Base-by-base conservation (phyloP, 2,797 vertebrate species). In the Merluccius polli region DNA sequence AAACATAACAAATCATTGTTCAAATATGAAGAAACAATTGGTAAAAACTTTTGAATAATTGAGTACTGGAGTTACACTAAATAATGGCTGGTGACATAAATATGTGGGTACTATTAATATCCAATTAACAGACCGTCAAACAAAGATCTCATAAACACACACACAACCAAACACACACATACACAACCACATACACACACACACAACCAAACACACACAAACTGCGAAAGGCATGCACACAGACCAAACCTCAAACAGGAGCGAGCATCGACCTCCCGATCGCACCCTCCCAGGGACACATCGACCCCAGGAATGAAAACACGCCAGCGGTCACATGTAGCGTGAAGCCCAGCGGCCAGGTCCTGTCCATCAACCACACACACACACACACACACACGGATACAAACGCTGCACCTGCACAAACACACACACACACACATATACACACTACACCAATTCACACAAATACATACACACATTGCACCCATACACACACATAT, bases 291-390 rank as follows among this genome's bases (percentile, higher is more conserved):
- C 3, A 6, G 48, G 21, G 48, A 24, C 7, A 5, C 21, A 10
- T 9, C 4, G 16, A 48, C 44, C 44, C 44, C 44, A 48, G 16
- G 44, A 48, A 48, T 18, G 16, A 48, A 41, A 27, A 13, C 63
- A 29, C 27, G 18, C 63, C 63, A 10, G 9, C 18, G 24, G 63
- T 29, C 65, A 68, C 65, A 4, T 31, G 65, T 1, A 30, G 65
- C 29, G 24, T 10, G 5, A 1, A 68, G 65, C 65, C 27, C 65
- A 16, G 29, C 8, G 30, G 67, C 29, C 38, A 81, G 21, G 59
- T 59, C 36, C 70, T 75, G 16, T 72, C 38, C 44, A 59, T 72
- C 36, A 75, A 1, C 35, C 59, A 32, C 65, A 73, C 9, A 73
- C 36, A 69, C 35, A 71, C 52, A 76, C 12, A 71, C 69, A 70